Evolutionary conservation across 2,113 vertebrate species (phyloP), one percentile per base, ranked within the genome.

Genomic region (Platysteira castanea): DNA sequence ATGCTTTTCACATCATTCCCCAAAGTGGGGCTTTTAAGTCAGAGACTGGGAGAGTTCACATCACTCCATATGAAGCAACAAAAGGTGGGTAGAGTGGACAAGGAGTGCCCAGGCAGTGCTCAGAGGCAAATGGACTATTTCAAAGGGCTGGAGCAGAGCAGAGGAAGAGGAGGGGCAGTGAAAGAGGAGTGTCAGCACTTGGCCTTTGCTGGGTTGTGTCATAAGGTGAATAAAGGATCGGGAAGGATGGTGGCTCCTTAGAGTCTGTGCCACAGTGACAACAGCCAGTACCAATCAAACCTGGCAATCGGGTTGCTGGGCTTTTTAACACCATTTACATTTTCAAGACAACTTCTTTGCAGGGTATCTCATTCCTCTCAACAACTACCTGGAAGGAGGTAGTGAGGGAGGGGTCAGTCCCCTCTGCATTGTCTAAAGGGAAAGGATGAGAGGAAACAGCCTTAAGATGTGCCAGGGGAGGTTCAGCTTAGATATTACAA

Each of bases 1-100:
- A 86, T 67, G 22, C 20, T 95, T 95, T 93, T 54, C 68, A 80
- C 39, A 17, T 27, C 26, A 41, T 85, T 91, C 63, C 76, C 7
- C 4, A 27, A 94, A 90, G 70, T 16, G 26, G 8, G 44, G 30
- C 52, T 88, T 93, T 94, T 73, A 86, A 88, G 42, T 50, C 67
- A 73, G 70, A 0, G 3, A 30, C 35, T 59, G 2, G 20, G 33
- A 79, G 46, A 80, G 61, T 53, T 93, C 69, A 41, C 26, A 42
- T 57, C n/a, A n/a, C n/a, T 85, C 23, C 53, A 4, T 49, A 27
- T 15, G 61, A 73, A 92, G n/a, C 28, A 78, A 64, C 44, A 87
- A 70, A 91, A 87, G 74, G 12, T 53, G 42, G 27, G 44, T 46
- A 12, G 2, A 77, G 85, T 24, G 78, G 71, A 53, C 67, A 49